Evolutionary conservation across 2,888 invertebrate genomes (phyloP).

Genomic region (Serrognathus titanus): DNA sequence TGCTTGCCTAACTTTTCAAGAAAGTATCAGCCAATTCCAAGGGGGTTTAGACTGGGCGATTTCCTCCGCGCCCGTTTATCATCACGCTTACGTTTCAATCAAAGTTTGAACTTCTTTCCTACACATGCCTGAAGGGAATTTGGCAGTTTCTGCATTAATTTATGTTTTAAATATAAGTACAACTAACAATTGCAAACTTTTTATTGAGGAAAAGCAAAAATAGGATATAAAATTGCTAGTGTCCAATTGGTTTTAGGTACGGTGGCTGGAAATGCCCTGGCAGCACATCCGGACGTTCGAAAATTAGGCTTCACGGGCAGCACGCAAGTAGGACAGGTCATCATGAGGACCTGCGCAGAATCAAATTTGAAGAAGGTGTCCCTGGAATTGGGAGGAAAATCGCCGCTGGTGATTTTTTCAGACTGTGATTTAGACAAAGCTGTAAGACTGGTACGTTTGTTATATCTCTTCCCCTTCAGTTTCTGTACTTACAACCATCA

Average conservation of each 20-base stretch:
- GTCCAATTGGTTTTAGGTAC: slow-evolving; percentile 52
- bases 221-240: background rate
- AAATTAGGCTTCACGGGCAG: slow-evolving; percentile 97
- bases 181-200: too few species aligned
- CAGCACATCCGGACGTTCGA: slow-evolving; percentile 78
- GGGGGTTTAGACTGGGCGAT: too few species aligned
- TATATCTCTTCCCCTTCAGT: background rate
- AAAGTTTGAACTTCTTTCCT: too few species aligned
- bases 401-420: slow-evolving; percentile 88
- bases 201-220: too few species aligned
- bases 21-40: too few species aligned
- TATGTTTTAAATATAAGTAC: too few species aligned
- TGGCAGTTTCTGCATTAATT: too few species aligned
- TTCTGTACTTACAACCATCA: background rate
- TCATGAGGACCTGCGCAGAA: slow-evolving; percentile 86
- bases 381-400: slow-evolving; percentile 92
- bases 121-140: too few species aligned
- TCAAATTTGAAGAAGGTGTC: slow-evolving; percentile 95
- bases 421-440: slow-evolving; percentile 95
- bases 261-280: slow-evolving; percentile 80
- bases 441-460: slow-evolving; percentile 71
- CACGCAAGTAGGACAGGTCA: slow-evolving; percentile 85
- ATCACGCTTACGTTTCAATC: too few species aligned
- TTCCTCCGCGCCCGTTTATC: too few species aligned
- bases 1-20: too few species aligned